Evolutionary conservation across 2,888 invertebrate genomes (phyloP).

Genomic region (Platycheirus albimanus): DNA sequence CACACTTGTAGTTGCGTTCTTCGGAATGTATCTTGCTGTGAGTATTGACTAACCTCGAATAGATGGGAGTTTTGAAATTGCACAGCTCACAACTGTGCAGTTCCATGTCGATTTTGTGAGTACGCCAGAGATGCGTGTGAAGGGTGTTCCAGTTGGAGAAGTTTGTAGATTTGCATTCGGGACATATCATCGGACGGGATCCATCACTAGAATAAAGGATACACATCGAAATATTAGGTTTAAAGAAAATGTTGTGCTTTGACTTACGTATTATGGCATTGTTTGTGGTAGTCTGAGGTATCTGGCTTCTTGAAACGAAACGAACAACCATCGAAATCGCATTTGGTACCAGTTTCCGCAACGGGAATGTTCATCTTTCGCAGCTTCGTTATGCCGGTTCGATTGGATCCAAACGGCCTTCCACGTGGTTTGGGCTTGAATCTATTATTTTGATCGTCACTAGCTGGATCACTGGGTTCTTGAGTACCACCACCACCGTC

Average conservation of each 20-base stretch:
- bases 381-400: slow-evolving; percentile 78
- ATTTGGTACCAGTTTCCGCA: slow-evolving; percentile 78
- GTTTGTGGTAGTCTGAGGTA: slow-evolving; percentile 80
- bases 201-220: slow-evolving; percentile 57
- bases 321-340: slow-evolving; percentile 80
- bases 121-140: slow-evolving; percentile 91
- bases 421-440: slow-evolving; percentile 77
- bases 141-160: slow-evolving; percentile 86
- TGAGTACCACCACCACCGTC: slow-evolving; percentile 17
- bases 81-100: slow-evolving; percentile 90
- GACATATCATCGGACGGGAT: slow-evolving; percentile 83
- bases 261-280: slow-evolving; percentile 79
- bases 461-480: slow-evolving; percentile 37
- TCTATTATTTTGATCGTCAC: slow-evolving; percentile 6
- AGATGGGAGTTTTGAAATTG: slow-evolving; percentile 88
- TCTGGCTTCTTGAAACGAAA: slow-evolving; percentile 80
- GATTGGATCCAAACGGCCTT: slow-evolving; percentile 81
- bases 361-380: slow-evolving; percentile 74
- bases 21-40: slow-evolving; percentile 90
- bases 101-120: slow-evolving; percentile 91
- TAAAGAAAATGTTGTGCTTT: not conserved
- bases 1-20: slow-evolving; percentile 85
- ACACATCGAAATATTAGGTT: not conserved
- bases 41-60: slow-evolving; percentile 87
- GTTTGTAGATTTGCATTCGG: slow-evolving; percentile 85